Conservation (phyloP, 2,113 vertebrate species). For the Bungarus multicinctus region DNA sequence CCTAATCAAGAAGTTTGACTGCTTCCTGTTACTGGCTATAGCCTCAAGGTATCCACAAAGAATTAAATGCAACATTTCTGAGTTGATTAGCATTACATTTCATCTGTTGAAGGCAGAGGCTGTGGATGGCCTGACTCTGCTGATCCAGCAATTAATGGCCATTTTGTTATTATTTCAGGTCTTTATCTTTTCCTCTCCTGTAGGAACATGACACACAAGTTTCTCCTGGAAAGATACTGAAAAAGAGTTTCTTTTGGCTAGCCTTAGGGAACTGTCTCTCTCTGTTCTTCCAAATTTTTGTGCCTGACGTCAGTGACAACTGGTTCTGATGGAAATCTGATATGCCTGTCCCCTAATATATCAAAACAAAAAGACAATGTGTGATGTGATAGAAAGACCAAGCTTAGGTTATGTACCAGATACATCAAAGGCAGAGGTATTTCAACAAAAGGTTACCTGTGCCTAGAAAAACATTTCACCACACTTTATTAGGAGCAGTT, state of each 20-base stretch:
- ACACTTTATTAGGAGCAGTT: conserved; percentile 33
- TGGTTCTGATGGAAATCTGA: conserved; percentile 51
- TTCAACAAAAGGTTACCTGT: conserved; percentile 32
- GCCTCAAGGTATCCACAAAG: conserved; percentile 16
- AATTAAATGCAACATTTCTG: conserved; percentile 45
- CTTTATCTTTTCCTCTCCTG: conserved; percentile 75
- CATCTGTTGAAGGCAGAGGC: conserved; percentile 58
- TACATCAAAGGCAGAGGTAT: conserved; percentile 51
- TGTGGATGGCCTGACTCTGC: conserved; percentile 60
- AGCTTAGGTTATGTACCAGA: conserved; percentile 35
- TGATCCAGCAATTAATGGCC: conserved; percentile 64
- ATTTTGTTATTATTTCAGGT: conserved; percentile 78
- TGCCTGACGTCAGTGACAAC: conserved; percentile 43
- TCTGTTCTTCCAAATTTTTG: conserved; percentile 50
- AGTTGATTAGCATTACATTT: conserved; percentile 41
- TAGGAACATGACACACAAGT: conserved; percentile 69
- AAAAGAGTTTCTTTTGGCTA: conserved; percentile 52
- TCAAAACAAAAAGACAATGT: conserved; percentile 46
- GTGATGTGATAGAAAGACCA: conserved; percentile 52
- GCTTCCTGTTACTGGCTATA: neutral
- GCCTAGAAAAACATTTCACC: conserved; percentile 43
- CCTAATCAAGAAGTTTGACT: neutral
- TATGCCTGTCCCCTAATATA: conserved; percentile 10
- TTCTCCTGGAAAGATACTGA: conserved; percentile 45
- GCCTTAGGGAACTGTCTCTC: conserved; percentile 51